Percentiles rank a stretch among this genome's conserved stretches.
Conservation (phyloP, 2,888 invertebrate genomes). For the Tetramorium bicarinatum region DNA sequence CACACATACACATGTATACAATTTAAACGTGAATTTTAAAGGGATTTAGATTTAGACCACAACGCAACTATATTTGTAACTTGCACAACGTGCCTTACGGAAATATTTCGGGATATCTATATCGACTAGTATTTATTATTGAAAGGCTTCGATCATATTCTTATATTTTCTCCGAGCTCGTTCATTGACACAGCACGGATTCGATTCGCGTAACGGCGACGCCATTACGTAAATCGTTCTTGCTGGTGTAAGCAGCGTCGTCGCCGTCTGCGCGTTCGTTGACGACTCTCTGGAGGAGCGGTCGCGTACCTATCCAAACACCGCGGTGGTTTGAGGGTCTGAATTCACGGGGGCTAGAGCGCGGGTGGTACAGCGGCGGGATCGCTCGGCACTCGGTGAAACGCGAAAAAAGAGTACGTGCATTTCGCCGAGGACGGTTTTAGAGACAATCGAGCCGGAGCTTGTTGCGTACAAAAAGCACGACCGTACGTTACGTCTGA, state of each 20-base stretch:
- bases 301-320: conserved; percentile 62
- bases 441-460: conserved; percentile 72
- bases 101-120: not conserved
- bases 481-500: conserved; percentile 60
- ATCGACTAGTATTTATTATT: conserved; percentile 4
- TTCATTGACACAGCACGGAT: conserved; percentile 26
- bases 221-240: conserved; percentile 61
- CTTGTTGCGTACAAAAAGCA: conserved; percentile 57
- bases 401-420: conserved; percentile 63
- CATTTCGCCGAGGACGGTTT: conserved; percentile 69
- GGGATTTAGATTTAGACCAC: not conserved
- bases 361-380: conserved; percentile 2
- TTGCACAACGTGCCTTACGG: too few species aligned
- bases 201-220: conserved; percentile 27
- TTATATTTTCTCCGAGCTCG: conserved; percentile 23
- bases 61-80: not conserved
- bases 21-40: not conserved
- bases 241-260: conserved; percentile 12
- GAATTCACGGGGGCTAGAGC: not conserved
- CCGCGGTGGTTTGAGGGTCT: conserved; percentile 40
- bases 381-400: conserved; percentile 57
- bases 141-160: not conserved
- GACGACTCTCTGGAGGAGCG: conserved; percentile 60
- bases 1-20: too few species aligned
- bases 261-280: conserved; percentile 35